phyloP scores from a whole-genome alignment of 2,888 invertebrate genomes.

The Xiphydria camelus region DNA sequence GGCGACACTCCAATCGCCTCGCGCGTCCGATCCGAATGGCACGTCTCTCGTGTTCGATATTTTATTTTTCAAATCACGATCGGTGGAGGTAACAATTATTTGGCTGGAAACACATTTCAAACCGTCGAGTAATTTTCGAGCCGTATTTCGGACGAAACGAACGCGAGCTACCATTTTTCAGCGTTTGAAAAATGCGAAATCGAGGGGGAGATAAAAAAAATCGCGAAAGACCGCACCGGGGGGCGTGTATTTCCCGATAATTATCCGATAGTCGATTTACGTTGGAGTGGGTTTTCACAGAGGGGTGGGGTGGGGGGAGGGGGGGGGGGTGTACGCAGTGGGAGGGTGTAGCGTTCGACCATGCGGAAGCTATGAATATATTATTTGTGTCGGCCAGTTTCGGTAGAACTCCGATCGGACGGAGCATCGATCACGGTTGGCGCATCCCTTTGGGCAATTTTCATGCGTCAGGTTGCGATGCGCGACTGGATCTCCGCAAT shows the following conservation, averaged over 20 bases:
- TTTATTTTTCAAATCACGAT: no score
- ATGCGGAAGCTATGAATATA: slow-evolving; percentile 58
- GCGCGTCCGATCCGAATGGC: no score
- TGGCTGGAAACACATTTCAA: no score
- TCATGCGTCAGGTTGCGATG: slow-evolving; percentile 55
- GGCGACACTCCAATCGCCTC: no score
- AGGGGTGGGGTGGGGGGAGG: slow-evolving; percentile 37
- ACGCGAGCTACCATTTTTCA: no score
- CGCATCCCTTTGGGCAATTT: slow-evolving; percentile 58
- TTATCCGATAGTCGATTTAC: slow-evolving; percentile 38
- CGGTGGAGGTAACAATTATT: no score
- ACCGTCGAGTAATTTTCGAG: no score
- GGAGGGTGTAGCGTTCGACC: slow-evolving; percentile 49
- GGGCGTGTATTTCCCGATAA: slow-evolving; percentile 31
- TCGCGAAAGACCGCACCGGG: slow-evolving; percentile 15
- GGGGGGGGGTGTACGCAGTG: slow-evolving; percentile 16
- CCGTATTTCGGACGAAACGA: no score
- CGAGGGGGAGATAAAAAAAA: slow-evolving; percentile 7
- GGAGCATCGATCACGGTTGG: slow-evolving; percentile 52
- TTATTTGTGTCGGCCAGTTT: slow-evolving; percentile 56
- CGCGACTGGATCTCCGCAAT: no score
- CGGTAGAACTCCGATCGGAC: slow-evolving; percentile 54
- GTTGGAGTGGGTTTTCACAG: slow-evolving; percentile 24
- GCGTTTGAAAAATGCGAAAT: no score
- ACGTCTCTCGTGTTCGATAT: no score